Evolutionary conservation across 2,113 vertebrate genomes (phyloP), one percentile per base, ranked within the genome.

Genomic region (Thermophis baileyi): DNA sequence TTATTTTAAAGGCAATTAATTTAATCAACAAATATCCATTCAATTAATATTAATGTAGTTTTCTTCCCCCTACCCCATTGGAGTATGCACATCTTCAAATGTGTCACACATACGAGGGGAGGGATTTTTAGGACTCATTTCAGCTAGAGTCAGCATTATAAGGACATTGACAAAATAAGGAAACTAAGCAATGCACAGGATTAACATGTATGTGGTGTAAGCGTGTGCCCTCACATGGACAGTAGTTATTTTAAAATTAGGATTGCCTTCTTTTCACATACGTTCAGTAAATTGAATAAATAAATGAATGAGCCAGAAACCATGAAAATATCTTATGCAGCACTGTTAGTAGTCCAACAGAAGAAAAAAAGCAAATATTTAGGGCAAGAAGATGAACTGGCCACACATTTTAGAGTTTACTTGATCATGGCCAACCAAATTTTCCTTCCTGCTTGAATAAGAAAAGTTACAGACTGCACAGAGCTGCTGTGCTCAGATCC

Each of bases 381-480:
- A 54, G 0, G 1, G 9, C 50, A 91, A 14, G 50, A 55, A 86
- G 16, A 44, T 35, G 27, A 27, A 35, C 12, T 50, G 27, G 27
- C 6, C 27, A 11, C n/a, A 85, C 3, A 22, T n/a, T n/a, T 57
- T n/a, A 47, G 85, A 24, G 9, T 54, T 60, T 6, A 47, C 1
- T 57, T 86, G 44, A 63, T 89, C 40, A 22, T 49, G 3, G 11
- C 44, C 16, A 90, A 27, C 20, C 49, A 53, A 16, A 51, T 30
- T 0, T 2, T 27, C 4, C 0, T 14, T 87, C 22, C 85, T 87
- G 14, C 4, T 35, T 86, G 50, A 50, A 40, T 4, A 5, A 30
- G 27, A 81, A 27, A 0, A 0, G 11, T 0, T 2, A 40, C 5
- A 11, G 8, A 10, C 0, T 0, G 55, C 14, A 9, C 0, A 1